Conservation (phyloP, 1,140 invertebrate genomes). For the Stegodyphus mimosarum region DNA sequence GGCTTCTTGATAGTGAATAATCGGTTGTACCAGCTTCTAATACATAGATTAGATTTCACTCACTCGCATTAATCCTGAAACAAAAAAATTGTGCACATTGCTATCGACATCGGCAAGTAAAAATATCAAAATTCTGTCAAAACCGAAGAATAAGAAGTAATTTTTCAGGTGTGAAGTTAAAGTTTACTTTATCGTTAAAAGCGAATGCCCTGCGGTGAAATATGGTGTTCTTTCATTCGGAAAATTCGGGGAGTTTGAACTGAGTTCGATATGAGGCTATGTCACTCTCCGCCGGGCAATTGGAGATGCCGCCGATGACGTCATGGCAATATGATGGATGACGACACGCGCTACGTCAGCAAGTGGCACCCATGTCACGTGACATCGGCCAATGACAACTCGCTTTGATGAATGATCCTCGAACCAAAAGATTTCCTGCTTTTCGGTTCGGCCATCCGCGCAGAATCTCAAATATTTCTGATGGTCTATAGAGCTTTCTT, state of each 20-base stretch:
- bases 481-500: background rate
- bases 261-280: conserved; percentile 12
- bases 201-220: conserved; percentile 14
- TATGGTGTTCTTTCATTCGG: conserved; percentile 27
- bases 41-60: no score
- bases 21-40: no score
- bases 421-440: conserved; percentile 5
- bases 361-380: conserved; percentile 39
- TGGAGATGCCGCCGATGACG: conserved; percentile 20
- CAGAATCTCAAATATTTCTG: conserved; percentile 45
- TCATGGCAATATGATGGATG: conserved; percentile 28
- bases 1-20: no score
- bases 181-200: conserved; percentile 18
- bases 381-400: conserved; percentile 31
- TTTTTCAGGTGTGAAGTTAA: background rate
- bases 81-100: no score
- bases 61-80: no score
- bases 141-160: no score
- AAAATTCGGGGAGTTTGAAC: conserved; percentile 39
- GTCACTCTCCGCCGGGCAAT: background rate
- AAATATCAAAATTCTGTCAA: no score
- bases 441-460: conserved; percentile 20
- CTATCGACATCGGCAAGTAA: no score
- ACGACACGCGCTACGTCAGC: conserved; percentile 39
- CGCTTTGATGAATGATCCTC: conserved; percentile 5